Percentiles rank a stretch among this genome's conserved stretches.
Conservation (phyloP, 2,888 invertebrate genomes). For the Andrena minutula region DNA sequence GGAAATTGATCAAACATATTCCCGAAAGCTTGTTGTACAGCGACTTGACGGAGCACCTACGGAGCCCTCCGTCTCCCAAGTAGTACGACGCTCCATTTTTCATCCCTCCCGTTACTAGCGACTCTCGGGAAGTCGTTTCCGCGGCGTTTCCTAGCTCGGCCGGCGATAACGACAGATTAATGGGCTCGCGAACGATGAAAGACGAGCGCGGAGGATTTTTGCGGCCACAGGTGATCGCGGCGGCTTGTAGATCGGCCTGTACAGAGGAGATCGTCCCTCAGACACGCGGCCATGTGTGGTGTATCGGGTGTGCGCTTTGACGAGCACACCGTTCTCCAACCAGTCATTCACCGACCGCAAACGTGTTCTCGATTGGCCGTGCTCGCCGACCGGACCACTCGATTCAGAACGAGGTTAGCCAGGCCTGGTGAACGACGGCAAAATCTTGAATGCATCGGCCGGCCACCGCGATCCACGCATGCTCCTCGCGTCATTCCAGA, state of each 20-base stretch:
- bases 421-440: conserved; percentile 49
- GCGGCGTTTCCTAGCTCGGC: too few relatives aligned
- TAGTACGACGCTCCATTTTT: too few relatives aligned
- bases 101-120: too few relatives aligned
- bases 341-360: conserved; percentile 72
- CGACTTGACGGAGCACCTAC: too few relatives aligned
- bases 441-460: conserved; percentile 61
- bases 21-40: too few relatives aligned
- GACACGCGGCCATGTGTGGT: conserved; percentile 41
- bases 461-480: conserved; percentile 56
- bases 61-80: too few relatives aligned
- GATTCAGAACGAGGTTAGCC: conserved; percentile 73
- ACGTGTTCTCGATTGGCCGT: conserved; percentile 70
- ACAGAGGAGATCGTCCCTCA: conserved; percentile 17
- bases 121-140: too few relatives aligned
- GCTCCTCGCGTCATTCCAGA: conserved; percentile 23
- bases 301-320: conserved; percentile 68
- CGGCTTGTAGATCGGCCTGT: conserved; percentile 33
- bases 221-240: background rate
- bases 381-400: conserved; percentile 71
- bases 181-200: background rate
- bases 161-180: background rate
- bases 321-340: conserved; percentile 63
- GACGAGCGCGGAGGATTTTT: conserved; percentile 12
- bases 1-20: too few relatives aligned